These are phyloP conservation scores for Hephaestus fuliginosus DNA, from an alignment of 2,797 vertebrate genomes.

Conservation along the genomic window DNA sequence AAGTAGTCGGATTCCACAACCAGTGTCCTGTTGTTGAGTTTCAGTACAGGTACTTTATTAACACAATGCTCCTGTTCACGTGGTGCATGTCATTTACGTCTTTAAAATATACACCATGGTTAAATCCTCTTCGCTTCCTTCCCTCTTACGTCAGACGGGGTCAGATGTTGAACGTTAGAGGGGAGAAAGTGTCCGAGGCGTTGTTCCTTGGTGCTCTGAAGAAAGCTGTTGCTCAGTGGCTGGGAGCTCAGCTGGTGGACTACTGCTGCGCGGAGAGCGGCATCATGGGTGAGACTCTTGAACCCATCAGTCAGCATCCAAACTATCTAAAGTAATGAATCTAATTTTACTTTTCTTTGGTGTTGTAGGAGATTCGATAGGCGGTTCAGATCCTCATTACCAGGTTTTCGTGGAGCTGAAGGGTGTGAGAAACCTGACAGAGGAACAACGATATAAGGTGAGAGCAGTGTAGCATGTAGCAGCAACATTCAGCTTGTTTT, in stretches of 20 bases:
- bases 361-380: conserved; percentile 85
- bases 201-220: conserved; percentile 86
- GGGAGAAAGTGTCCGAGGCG: conserved; percentile 89
- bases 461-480: background rate
- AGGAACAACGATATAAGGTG: conserved; percentile 93
- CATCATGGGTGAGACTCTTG: conserved; percentile 87
- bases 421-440: conserved; percentile 91
- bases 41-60: conserved; percentile 85
- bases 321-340: background rate
- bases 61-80: background rate
- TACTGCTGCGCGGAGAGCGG: conserved; percentile 91
- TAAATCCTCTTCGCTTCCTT: background rate
- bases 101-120: background rate
- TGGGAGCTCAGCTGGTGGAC: conserved; percentile 89
- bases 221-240: conserved; percentile 87
- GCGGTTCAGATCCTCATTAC: conserved; percentile 92
- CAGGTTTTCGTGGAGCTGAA: conserved; percentile 93
- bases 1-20: conserved; percentile 88
- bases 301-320: background rate
- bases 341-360: background rate
- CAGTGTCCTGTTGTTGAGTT: conserved; percentile 91
- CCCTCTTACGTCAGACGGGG: conserved; percentile 81
- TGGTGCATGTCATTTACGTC: background rate
- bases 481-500: background rate
- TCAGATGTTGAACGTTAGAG: conserved; percentile 90